These are phyloP conservation scores for Chrysolina haemoptera DNA, from an alignment of 2,888 invertebrate genomes.

Conservation along the genomic window DNA sequence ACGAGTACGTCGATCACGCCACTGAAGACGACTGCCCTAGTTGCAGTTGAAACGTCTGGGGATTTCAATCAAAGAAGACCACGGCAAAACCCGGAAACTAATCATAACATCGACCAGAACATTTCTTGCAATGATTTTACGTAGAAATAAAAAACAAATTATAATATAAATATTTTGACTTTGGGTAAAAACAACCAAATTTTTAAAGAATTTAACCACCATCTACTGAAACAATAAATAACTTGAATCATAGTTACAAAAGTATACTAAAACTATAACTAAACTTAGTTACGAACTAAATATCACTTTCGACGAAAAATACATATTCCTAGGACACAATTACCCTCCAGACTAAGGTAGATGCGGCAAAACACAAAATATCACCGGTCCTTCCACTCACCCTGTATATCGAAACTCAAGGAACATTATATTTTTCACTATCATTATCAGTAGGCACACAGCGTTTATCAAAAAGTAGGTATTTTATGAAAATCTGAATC, in stretches of 20 bases:
- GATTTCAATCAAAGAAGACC: too few relatives aligned
- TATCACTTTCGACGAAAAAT: conserved; percentile 25
- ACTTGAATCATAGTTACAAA: conserved; percentile 18
- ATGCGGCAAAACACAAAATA: neutral
- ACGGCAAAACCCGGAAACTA: too few relatives aligned
- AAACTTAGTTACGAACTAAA: conserved; percentile 29
- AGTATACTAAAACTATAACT: conserved; percentile 18
- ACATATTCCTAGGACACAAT: conserved; percentile 1
- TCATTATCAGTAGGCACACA: neutral
- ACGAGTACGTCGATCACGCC: too few relatives aligned
- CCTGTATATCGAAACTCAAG: conserved; percentile 2
- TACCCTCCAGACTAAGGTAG: neutral
- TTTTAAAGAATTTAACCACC: conserved; percentile 1
- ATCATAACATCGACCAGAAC: too few relatives aligned
- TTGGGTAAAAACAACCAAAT: neutral
- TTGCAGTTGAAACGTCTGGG: too few relatives aligned
- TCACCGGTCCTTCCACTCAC: conserved; percentile 14
- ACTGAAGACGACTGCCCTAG: too few relatives aligned
- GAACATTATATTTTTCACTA: conserved; percentile 24
- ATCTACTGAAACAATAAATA: conserved; percentile 28
- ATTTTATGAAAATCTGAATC: too few relatives aligned
- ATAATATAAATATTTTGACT: conserved; percentile 1
- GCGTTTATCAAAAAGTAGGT: neutral
- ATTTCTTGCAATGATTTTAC: neutral
- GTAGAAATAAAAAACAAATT: neutral